phyloP scores from a whole-genome alignment of 2,888 invertebrate genomes.

The Plagiodera versicolora region DNA sequence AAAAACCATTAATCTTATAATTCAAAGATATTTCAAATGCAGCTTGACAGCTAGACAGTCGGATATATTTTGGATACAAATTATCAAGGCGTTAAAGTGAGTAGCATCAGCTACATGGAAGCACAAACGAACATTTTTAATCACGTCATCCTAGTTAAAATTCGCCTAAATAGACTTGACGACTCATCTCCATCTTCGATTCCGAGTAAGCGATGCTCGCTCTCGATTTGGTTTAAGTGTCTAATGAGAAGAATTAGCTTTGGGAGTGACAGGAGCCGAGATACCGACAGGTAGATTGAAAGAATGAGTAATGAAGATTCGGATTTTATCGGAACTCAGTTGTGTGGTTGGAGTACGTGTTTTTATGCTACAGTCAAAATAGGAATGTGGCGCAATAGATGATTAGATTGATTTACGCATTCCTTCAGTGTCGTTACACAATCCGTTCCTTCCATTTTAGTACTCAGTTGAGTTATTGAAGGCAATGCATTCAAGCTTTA shows the following conservation, averaged over 20 bases:
- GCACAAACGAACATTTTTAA: not conserved
- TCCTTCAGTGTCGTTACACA: not conserved
- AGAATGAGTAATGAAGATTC: not conserved
- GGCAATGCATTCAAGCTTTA: too few relatives aligned
- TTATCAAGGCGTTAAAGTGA: too few relatives aligned
- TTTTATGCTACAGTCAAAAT: not conserved
- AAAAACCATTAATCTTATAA: too few relatives aligned
- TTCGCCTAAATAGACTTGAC: not conserved
- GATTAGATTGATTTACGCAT: not conserved
- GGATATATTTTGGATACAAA: too few relatives aligned
- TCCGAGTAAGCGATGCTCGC: not conserved
- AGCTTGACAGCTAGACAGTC: too few relatives aligned
- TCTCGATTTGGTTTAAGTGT: not conserved
- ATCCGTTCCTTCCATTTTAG: not conserved
- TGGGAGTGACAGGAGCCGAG: constrained; percentile 1
- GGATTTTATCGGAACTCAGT: not conserved
- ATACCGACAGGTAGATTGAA: constrained; percentile 1
- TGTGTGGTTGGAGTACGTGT: not conserved
- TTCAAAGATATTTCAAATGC: too few relatives aligned
- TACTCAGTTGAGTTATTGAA: not conserved
- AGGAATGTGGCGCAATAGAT: not conserved
- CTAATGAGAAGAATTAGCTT: not conserved
- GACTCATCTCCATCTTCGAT: not conserved
- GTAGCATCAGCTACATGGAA: too few relatives aligned
- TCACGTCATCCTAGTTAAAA: not conserved